A percentile compares a stretch with the other conserved stretches of the same genome.
These are phyloP conservation scores for Andrena bucephala DNA, from an alignment of 2,888 invertebrate species.

Conservation along the genomic window DNA sequence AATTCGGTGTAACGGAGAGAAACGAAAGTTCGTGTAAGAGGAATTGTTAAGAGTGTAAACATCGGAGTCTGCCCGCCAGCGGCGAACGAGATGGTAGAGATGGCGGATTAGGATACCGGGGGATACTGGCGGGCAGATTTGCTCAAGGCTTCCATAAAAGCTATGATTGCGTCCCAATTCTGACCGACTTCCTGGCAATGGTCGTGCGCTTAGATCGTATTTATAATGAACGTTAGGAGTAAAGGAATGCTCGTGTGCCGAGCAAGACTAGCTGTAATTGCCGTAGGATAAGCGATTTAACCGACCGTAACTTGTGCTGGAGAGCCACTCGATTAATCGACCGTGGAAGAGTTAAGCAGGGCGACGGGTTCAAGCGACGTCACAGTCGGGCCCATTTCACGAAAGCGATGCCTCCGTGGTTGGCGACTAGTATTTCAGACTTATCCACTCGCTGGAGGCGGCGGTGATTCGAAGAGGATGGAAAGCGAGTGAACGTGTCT, in stretches of 20 bases:
- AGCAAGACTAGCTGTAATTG: conserved; percentile 64
- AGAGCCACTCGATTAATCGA: conserved; percentile 32
- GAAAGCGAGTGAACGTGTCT: no score
- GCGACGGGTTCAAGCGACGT: conserved; percentile 10
- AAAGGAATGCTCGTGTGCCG: conserved; percentile 52
- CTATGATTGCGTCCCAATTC: conserved; percentile 78
- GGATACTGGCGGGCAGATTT: conserved; percentile 54
- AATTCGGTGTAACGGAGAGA: conserved; percentile 20
- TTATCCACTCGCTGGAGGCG: no score
- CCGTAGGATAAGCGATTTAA: conserved; percentile 64
- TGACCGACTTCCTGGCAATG: conserved; percentile 73
- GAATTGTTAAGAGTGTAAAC: conserved; percentile 53
- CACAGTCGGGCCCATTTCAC: not conserved
- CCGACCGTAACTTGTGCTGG: conserved; percentile 61
- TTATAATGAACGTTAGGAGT: conserved; percentile 45
- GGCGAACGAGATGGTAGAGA: not conserved
- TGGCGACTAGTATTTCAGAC: no score
- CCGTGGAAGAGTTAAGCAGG: conserved; percentile 15
- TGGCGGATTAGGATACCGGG: not conserved
- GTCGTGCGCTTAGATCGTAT: conserved; percentile 70
- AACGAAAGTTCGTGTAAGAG: conserved; percentile 18
- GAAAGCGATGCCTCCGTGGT: no score
- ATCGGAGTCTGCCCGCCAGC: conserved; percentile 51
- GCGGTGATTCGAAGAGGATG: no score
- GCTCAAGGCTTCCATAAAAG: conserved; percentile 76